A percentile compares a stretch with the other conserved stretches of the same genome.
These are phyloP conservation scores for Alaudala cheleensis DNA, from an alignment of 2,113 vertebrate genomes.

Conservation along the genomic window DNA sequence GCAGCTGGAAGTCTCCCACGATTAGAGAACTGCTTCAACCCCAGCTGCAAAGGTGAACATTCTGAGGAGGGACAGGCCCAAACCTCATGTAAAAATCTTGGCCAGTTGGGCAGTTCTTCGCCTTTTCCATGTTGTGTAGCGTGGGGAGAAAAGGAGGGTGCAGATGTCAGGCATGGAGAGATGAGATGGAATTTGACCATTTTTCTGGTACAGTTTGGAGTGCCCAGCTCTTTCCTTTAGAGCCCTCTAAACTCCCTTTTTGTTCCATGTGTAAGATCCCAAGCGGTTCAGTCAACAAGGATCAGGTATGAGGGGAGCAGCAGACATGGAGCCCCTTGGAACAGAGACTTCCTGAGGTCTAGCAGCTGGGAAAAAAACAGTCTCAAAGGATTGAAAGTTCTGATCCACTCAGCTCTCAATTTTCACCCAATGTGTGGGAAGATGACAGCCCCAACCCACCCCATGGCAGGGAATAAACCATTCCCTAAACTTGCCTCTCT, in stretches of 20 bases:
- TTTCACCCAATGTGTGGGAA: not conserved
- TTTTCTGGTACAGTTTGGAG: not conserved
- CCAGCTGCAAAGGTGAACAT: not conserved
- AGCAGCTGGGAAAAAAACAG: not conserved
- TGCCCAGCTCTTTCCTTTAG: not conserved
- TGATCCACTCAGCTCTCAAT: not conserved
- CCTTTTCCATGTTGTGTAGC: not conserved
- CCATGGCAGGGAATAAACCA: not conserved
- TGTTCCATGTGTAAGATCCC: not conserved
- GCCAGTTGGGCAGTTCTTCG: not conserved
- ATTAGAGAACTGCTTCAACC: not conserved
- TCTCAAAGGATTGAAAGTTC: not conserved
- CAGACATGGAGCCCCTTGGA: not conserved
- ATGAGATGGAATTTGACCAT: not conserved
- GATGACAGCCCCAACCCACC: not conserved
- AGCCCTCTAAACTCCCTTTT: not conserved
- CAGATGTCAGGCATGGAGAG: not conserved
- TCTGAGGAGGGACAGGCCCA: not conserved
- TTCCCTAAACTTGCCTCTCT: not conserved
- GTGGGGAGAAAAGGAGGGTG: not conserved
- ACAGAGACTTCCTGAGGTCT: not conserved
- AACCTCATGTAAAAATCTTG: rapidly evolving
- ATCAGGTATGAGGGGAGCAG: rapidly evolving
- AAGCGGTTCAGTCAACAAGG: rapidly evolving
- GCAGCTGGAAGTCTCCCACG: not conserved